phyloP scores from a whole-genome alignment of 92 coral and sea anemone species.

The Phymanthus crucifer region DNA sequence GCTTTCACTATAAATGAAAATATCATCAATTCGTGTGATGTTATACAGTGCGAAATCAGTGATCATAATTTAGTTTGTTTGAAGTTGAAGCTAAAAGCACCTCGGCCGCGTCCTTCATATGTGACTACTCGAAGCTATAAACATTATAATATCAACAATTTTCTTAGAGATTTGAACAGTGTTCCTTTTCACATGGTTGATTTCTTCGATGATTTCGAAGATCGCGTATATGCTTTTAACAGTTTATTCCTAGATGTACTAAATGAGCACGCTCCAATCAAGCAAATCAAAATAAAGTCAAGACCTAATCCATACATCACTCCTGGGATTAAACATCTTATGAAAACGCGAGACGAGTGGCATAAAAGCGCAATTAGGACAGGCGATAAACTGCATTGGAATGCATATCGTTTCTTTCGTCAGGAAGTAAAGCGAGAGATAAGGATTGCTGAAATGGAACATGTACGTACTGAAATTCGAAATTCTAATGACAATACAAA shows the following conservation, averaged over 20 bases:
- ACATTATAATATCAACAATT: conserved; percentile 28
- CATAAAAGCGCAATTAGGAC: background rate
- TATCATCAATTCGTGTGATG: conserved; percentile 21
- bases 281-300: conserved; percentile 27
- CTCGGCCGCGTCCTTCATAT: conserved; percentile 37
- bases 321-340: conserved; percentile 23
- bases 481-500: conserved; percentile 36
- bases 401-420: conserved; percentile 24
- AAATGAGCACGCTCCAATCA: conserved; percentile 26
- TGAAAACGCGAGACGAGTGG: background rate
- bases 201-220: conserved; percentile 56
- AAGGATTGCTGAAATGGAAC: conserved; percentile 23
- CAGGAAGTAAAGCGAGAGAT: conserved; percentile 41
- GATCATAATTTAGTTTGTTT: conserved; percentile 51
- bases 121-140: conserved; percentile 55
- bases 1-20: background rate
- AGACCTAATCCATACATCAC: conserved; percentile 20
- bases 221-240: conserved; percentile 52
- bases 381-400: conserved; percentile 34
- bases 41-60: conserved; percentile 12
- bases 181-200: conserved; percentile 52
- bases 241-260: conserved; percentile 42
- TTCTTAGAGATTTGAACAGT: conserved; percentile 32
- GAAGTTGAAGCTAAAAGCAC: conserved; percentile 49
- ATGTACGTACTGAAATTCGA: conserved; percentile 19